Evolutionary conservation across 2,797 vertebrate genomes (phyloP).

Genomic region (Parotocinclus haroldoi): DNA sequence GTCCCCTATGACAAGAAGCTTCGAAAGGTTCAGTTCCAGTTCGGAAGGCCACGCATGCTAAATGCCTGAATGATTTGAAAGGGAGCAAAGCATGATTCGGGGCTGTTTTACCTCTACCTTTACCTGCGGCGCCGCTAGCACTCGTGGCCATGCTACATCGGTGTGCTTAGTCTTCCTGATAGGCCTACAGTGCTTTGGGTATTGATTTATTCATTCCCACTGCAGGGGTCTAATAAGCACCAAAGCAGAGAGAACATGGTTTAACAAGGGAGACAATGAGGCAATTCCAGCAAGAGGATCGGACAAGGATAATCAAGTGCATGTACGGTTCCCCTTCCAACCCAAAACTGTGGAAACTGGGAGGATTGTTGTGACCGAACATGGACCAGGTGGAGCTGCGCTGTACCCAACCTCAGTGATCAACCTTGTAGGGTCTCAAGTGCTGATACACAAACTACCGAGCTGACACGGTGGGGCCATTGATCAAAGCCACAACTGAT

Average conservation of each 20-base stretch:
- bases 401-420: too few species aligned
- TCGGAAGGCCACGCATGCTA: conserved; percentile 35
- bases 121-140: conserved; percentile 11
- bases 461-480: too few species aligned
- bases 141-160: conserved; percentile 21
- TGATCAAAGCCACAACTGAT: too few species aligned
- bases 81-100: neutral
- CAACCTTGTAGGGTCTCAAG: too few species aligned
- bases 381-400: too few species aligned
- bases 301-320: conserved; percentile 3
- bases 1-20: conserved; percentile 22
- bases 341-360: too few species aligned
- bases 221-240: conserved; percentile 50
- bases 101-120: conserved; percentile 29
- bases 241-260: conserved; percentile 42
- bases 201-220: conserved; percentile 53
- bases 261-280: conserved; percentile 43
- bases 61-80: conserved; percentile 33
- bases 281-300: conserved; percentile 32
- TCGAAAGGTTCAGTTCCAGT: conserved; percentile 27
- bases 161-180: conserved; percentile 44
- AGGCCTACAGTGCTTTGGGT: conserved; percentile 41
- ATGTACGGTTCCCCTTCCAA: too few species aligned
- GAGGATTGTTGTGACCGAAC: too few species aligned
- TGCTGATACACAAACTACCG: too few species aligned